These are phyloP conservation scores for Sparidentex hasta DNA, from an alignment of 2,797 vertebrate species.

Conservation along the genomic window DNA sequence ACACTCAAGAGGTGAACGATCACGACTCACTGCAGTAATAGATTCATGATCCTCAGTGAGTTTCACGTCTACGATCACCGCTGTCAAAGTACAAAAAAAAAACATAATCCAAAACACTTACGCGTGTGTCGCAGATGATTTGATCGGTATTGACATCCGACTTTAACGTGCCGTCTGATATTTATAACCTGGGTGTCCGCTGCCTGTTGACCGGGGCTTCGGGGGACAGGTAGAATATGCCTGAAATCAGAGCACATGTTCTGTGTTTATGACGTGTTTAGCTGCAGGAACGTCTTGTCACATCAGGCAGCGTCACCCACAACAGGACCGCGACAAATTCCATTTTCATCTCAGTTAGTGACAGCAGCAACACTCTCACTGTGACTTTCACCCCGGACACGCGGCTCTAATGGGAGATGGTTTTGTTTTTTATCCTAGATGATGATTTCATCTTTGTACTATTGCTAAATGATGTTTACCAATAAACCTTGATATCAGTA, in stretches of 20 bases:
- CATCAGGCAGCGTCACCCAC: constrained; percentile 20
- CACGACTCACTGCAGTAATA: neutral
- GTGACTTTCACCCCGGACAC: neutral
- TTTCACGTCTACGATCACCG: too few species aligned
- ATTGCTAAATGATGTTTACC: neutral
- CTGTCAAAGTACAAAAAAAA: neutral
- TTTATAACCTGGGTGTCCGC: neutral
- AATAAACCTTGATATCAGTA: too few species aligned
- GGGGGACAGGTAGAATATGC: constrained; percentile 39
- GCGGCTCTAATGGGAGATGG: neutral
- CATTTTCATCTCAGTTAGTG: constrained; percentile 30
- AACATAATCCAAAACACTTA: rapidly evolving
- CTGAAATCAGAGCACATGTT: constrained; percentile 8
- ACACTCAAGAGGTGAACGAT: neutral
- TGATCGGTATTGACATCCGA: constrained; percentile 20
- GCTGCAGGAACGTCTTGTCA: constrained; percentile 25
- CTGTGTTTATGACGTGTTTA: constrained; percentile 37
- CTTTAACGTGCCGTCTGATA: constrained; percentile 1
- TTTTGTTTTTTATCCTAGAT: neutral
- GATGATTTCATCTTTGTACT: neutral
- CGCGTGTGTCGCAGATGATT: neutral
- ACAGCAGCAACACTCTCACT: neutral
- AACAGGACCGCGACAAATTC: constrained; percentile 27
- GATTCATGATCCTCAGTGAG: neutral
- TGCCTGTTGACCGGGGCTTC: neutral